phyloP scores from a whole-genome alignment of 1,140 invertebrate genomes.

The Eueides isabella region DNA sequence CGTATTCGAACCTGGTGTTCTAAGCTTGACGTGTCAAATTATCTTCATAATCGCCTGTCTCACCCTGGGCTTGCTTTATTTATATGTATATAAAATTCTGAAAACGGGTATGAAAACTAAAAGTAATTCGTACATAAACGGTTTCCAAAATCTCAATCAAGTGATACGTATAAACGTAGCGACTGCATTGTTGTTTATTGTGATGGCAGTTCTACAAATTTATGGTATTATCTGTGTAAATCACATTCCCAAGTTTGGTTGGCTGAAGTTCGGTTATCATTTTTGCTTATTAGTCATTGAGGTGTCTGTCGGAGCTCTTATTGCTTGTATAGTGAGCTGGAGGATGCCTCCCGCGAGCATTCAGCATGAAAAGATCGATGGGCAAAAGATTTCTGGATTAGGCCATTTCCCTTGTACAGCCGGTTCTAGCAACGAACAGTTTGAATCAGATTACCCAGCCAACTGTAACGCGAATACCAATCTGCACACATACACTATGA shows the following conservation, averaged over 20 bases:
- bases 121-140: slow-evolving; percentile 86
- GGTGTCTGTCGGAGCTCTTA: slow-evolving; percentile 90
- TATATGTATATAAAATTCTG: slow-evolving; percentile 90
- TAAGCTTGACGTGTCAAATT: slow-evolving; percentile 91
- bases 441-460: slow-evolving; percentile 90
- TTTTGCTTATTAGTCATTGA: slow-evolving; percentile 92
- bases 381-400: slow-evolving; percentile 86
- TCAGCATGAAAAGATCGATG: slow-evolving; percentile 83
- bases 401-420: slow-evolving; percentile 90
- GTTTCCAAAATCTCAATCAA: slow-evolving; percentile 87
- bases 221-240: slow-evolving; percentile 91
- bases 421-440: slow-evolving; percentile 90
- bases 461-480: slow-evolving; percentile 93
- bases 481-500: slow-evolving; percentile 90
- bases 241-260: slow-evolving; percentile 84
- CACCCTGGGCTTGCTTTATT: slow-evolving; percentile 90
- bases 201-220: slow-evolving; percentile 91
- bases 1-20: slow-evolving; percentile 17
- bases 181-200: slow-evolving; percentile 90
- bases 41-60: slow-evolving; percentile 91
- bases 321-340: slow-evolving; percentile 91
- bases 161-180: slow-evolving; percentile 94
- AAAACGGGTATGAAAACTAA: slow-evolving; percentile 86
- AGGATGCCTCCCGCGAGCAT: slow-evolving; percentile 81
- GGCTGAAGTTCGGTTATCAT: slow-evolving; percentile 95